Conservation (phyloP, 2,797 vertebrate species). For the Gymnoscopelus microlampas region DNA sequence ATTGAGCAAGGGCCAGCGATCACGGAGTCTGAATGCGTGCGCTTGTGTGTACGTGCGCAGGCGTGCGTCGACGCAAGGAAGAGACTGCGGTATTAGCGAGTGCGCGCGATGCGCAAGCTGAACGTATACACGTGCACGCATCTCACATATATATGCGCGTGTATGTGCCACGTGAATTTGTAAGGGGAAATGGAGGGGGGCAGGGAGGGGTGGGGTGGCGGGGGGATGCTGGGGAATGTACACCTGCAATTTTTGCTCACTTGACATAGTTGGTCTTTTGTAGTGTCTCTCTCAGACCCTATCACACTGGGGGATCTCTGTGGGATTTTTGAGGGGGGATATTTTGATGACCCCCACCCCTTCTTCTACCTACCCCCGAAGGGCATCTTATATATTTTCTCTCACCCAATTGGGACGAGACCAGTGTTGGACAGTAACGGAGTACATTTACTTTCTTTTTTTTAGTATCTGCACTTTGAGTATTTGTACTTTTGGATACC, state of each 20-base stretch:
- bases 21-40: slow-evolving; percentile 32
- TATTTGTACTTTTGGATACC: too few relatives aligned
- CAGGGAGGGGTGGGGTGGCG: slow-evolving; percentile 38
- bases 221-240: slow-evolving; percentile 73
- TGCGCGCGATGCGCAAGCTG: too few relatives aligned
- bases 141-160: slow-evolving; percentile 4
- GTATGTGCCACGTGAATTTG: slow-evolving; percentile 36
- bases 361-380: slow-evolving; percentile 10
- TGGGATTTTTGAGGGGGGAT: slow-evolving; percentile 23
- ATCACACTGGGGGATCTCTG: slow-evolving; percentile 50
- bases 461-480: too few relatives aligned
- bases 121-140: too few relatives aligned
- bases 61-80: too few relatives aligned
- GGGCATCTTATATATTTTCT: slow-evolving; percentile 44
- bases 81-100: too few relatives aligned
- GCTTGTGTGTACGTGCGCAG: slow-evolving; percentile 7
- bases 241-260: slow-evolving; percentile 78
- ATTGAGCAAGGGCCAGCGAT: slow-evolving; percentile 66
- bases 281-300: slow-evolving; percentile 44
- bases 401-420: background rate
- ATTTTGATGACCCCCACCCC: slow-evolving; percentile 45
- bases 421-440: too few relatives aligned
- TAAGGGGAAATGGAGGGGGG: slow-evolving; percentile 49
- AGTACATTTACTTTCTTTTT: too few relatives aligned
- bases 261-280: slow-evolving; percentile 80